Base-by-base conservation (phyloP, 2,113 vertebrate genomes). In the Seriola dumerili region DNA sequence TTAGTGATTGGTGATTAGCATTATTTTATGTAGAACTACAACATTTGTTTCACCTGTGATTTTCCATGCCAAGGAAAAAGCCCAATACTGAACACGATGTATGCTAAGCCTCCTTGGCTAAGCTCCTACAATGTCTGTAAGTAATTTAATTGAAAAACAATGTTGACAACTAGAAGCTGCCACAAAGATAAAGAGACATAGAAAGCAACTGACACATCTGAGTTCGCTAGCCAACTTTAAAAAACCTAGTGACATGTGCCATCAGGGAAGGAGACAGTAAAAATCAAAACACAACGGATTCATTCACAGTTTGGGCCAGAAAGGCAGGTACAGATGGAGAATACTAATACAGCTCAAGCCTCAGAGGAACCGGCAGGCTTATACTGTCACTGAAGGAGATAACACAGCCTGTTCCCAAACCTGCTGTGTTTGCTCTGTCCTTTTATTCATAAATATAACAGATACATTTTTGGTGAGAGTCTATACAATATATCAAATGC, bases 321-420 rank as follows among this genome's bases (percentile, higher is more conserved):
- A 66, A 2, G 65, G n/a, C 50, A 12, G 12, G 9, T 29, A 63
- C 8, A 8, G 44, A 32, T 5, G 9, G 44, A 71, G 89, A 90
- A 87, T 84, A 83, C 42, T 77, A 72, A 92, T 72, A 4, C 4
- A 40, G 80, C 46, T 72, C n/a, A 52, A 64, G 34, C 25, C 38
- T 36, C 34, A 25, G 2, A 72, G 50, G 48, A 59, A 65, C 36
- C 58, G 54, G 70, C 54, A 44, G 40, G n/a, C 25, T 59, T 21
- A 48, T 21, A 38, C 19, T 11, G 70, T 40, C 11, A 29, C 29
- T 29, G 29, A 29, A 29, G 29, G 29, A 29, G 21, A 57, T 1
- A 34, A 70, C 38, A 10, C 57, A 34, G 25, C 6, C 34, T 19
- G 13, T 21, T 6, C 50, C 2, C 40, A 3, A 29, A 68, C 25